These are phyloP conservation scores for Chaetura pelagica DNA, from an alignment of 2,113 vertebrate genomes.

Conservation along the genomic window DNA sequence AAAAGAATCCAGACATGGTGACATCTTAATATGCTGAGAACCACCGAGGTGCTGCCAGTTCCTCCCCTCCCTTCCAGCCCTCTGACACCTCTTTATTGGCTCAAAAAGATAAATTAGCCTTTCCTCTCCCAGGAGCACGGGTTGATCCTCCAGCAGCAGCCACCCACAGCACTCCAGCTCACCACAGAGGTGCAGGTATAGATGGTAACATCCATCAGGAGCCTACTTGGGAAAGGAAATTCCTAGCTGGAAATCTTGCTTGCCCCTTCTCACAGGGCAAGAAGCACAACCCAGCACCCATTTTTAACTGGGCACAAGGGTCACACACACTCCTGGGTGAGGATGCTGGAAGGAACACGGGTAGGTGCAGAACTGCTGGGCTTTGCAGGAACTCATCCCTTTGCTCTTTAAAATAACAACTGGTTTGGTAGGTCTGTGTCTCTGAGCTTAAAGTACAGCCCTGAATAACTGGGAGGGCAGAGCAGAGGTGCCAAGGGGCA, in stretches of 20 bases:
- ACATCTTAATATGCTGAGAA: conserved; percentile 22
- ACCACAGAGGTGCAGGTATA: too few species aligned
- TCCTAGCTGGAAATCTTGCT: neutral
- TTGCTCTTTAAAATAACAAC: neutral
- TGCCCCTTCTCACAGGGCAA: neutral
- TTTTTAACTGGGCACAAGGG: accelerated
- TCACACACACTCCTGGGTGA: accelerated
- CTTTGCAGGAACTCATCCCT: neutral
- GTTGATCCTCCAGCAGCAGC: neutral
- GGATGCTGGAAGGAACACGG: neutral
- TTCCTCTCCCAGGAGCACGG: neutral
- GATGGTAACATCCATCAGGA: neutral
- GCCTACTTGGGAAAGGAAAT: neutral
- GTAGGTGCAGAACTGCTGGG: neutral
- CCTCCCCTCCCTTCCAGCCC: neutral
- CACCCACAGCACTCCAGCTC: accelerated
- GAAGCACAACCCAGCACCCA: neutral
- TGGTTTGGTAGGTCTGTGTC: accelerated
- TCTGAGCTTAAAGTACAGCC: neutral
- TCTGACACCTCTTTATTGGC: neutral
- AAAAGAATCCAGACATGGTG: neutral
- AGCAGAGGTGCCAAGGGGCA: neutral
- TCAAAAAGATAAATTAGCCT: neutral
- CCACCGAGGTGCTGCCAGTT: neutral
- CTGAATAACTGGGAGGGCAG: neutral